phyloP scores from a whole-genome alignment of 2,113 vertebrate genomes.

The Hippopotamus amphibius region DNA sequence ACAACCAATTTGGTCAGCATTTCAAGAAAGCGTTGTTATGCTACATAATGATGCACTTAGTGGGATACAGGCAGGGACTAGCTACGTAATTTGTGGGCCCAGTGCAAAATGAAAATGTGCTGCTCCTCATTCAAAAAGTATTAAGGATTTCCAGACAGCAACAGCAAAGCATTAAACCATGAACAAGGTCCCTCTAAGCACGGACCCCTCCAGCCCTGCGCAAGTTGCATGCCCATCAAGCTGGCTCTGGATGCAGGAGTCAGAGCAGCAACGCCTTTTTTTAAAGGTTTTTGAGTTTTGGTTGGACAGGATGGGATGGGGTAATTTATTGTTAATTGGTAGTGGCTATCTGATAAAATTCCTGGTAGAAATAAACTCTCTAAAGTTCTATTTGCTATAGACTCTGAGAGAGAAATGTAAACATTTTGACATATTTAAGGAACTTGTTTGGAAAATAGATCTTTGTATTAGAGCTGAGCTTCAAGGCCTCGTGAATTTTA shows the following conservation, averaged over 20 bases:
- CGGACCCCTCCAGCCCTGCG: rapidly evolving
- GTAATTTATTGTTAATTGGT: not conserved
- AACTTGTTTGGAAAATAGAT: constrained; percentile 59
- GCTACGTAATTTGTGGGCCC: not conserved
- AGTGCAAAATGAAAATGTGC: not conserved
- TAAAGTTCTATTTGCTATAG: constrained; percentile 44
- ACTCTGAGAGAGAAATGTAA: constrained; percentile 60
- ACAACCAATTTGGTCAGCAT: constrained; percentile 24
- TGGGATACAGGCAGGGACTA: not conserved
- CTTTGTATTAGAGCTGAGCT: constrained; percentile 45
- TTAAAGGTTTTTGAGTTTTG: not conserved
- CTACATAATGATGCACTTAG: not conserved
- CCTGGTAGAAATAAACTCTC: not conserved
- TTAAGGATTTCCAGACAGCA: not conserved
- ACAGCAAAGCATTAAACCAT: not conserved
- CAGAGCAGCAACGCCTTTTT: not conserved
- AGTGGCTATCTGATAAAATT: constrained; percentile 40
- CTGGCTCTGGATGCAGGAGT: not conserved
- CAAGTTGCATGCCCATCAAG: not conserved
- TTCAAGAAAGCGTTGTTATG: constrained; percentile 6
- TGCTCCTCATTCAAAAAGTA: not conserved
- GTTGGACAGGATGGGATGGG: not conserved
- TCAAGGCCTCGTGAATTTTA: constrained; percentile 58
- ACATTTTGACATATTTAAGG: constrained; percentile 59
- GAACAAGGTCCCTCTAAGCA: not conserved